Evolutionary conservation across 2,888 invertebrate species (phyloP).

Genomic region (Crossocerus cetratus): DNA sequence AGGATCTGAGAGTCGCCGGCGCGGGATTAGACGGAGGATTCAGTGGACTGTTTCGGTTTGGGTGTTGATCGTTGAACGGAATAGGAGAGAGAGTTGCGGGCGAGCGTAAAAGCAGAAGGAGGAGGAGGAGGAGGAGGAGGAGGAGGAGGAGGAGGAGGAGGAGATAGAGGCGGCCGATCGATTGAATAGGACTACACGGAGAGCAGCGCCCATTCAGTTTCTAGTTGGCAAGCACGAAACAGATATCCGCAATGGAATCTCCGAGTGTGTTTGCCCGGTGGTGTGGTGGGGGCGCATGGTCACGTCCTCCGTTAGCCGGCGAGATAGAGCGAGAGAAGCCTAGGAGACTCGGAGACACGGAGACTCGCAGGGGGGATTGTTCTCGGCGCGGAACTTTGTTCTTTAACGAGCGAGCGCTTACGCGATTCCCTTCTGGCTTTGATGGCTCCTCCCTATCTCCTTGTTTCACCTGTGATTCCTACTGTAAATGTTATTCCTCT

Average conservation of each 20-base stretch:
- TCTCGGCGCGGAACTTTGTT: conserved; percentile 50
- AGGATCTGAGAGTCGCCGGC: too few species aligned
- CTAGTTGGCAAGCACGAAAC: conserved; percentile 45
- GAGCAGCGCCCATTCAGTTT: conserved; percentile 10
- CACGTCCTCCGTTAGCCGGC: conserved; percentile 36
- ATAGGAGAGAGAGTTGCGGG: too few species aligned
- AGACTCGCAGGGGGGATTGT: conserved; percentile 32
- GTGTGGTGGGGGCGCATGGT: conserved; percentile 24
- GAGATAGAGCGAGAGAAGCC: conserved; percentile 20
- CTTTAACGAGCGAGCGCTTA: conserved; percentile 57
- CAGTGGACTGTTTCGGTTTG: too few species aligned
- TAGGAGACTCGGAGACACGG: too few species aligned
- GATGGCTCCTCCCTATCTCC: conserved; percentile 50
- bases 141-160: not conserved
- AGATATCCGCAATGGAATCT: conserved; percentile 47
- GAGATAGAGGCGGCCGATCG: conserved; percentile 40
- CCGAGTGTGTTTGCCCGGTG: conserved; percentile 24
- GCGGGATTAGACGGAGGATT: too few species aligned
- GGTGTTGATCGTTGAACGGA: too few species aligned
- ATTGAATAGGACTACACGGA: conserved; percentile 41
- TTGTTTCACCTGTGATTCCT: conserved; percentile 36
- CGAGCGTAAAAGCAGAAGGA: too few species aligned
- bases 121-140: not conserved
- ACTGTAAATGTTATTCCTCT: conserved; percentile 32
- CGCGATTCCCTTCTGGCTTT: conserved; percentile 60